Percentiles rank a stretch among this genome's conserved stretches.
Evolutionary conservation across 2,888 invertebrate genomes (phyloP).

Genomic region (Tholera decimalis): DNA sequence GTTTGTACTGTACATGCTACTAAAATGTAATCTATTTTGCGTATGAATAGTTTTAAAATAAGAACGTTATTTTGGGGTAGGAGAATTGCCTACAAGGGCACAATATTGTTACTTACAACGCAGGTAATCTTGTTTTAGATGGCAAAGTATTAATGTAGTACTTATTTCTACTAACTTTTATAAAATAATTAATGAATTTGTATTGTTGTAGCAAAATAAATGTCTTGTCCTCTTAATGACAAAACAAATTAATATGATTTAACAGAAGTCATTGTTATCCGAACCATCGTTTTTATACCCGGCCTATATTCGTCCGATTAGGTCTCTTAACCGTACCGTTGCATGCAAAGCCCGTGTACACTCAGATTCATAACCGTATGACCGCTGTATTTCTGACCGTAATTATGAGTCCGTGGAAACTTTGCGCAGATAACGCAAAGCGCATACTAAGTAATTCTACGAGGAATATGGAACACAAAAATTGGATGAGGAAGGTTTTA

Average conservation of each 20-base stretch:
- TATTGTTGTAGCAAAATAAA: not conserved
- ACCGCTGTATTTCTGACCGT: conserved; percentile 66
- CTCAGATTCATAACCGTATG: conserved; percentile 66
- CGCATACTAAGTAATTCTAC: conserved; percentile 60
- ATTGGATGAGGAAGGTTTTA: conserved; percentile 43
- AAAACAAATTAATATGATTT: no score
- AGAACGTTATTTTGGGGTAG: no score
- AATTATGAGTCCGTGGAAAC: conserved; percentile 65
- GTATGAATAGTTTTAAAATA: no score
- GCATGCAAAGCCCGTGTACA: conserved; percentile 81
- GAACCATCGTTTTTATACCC: conserved; percentile 5
- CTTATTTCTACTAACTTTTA: no score
- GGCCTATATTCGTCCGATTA: conserved; percentile 29
- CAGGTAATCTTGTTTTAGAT: no score
- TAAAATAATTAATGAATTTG: no score
- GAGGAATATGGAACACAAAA: conserved; percentile 53
- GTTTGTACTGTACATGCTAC: no score
- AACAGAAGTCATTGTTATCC: not conserved
- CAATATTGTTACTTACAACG: no score
- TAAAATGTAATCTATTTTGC: no score
- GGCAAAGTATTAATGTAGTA: no score
- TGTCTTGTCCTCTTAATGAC: not conserved
- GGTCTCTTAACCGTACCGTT: conserved; percentile 61
- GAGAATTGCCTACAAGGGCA: no score
- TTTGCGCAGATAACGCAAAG: conserved; percentile 48